Evolutionary conservation across 2,113 vertebrate genomes (phyloP), one percentile per base, ranked within the genome.

Genomic region (Myrmecobius fasciatus): DNA sequence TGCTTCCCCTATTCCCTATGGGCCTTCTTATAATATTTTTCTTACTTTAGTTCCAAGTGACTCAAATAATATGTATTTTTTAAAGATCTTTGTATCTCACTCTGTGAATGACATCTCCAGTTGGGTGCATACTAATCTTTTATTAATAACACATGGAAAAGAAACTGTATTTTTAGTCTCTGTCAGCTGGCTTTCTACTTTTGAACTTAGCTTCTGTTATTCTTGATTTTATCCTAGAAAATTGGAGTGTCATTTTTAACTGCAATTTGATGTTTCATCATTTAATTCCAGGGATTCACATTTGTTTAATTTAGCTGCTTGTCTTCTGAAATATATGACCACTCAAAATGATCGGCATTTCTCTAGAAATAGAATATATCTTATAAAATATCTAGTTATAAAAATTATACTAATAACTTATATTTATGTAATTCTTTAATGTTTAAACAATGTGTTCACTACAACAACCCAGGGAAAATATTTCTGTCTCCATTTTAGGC

Each of bases 151-250:
- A 95, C 52, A 92, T 75, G 22, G 53, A 52, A 89, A 90, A 94
- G 3, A 3, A 9, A 36, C 0, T 95, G 94, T 94, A 91, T 93
- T 93, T 94, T 94, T 93, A 96, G 60, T 11, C 53, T 60, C 90
- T 94, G 53, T 91, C 92, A 95, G 4, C 46, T 94, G 53, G 43
- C 9, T 24, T 94, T 95, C 89, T 90, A 12, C 52, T 93, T 95
- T 91, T 91, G 46, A 94, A 96, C 25, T 93, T 91, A 43, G 83
- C 10, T 94, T 93, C 48, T 92, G 51, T 94, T 95, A 43, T 54
- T 92, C 2, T 67, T 96, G 46, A 92, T 93, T 96, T 96, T 95
- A 93, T 92, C 93, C 46, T 75, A 92, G 20, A 94, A 97, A 92
- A 94, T 53, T 75, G 28, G 92, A 91, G 20, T 91, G 83, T 91